Conservation (phyloP, 2,888 invertebrate genomes). For the Hoplodrina ambigua region DNA sequence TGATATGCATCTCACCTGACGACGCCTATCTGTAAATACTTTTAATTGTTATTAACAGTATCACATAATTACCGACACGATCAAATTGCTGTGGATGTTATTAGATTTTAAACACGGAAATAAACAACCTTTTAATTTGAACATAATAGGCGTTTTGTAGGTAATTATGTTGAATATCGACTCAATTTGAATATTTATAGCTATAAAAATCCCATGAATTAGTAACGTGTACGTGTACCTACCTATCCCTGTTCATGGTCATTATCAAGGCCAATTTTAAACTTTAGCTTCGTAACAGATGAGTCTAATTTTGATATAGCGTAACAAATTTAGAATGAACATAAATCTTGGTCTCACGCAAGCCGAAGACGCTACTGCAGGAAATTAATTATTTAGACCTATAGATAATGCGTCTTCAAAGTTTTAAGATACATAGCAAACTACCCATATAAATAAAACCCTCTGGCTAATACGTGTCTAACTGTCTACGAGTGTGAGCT, state of each 20-base stretch:
- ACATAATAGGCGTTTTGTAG: constrained; percentile 13
- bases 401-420: constrained; percentile 48
- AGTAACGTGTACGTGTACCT: not conserved
- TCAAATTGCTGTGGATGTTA: constrained; percentile 17
- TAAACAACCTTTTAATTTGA: constrained; percentile 29
- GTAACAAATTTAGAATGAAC: constrained; percentile 12
- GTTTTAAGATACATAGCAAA: constrained; percentile 50
- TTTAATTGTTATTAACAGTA: constrained; percentile 44
- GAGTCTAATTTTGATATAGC: constrained; percentile 24
- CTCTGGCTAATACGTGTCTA: constrained; percentile 56
- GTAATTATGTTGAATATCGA: not conserved
- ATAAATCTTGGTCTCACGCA: constrained; percentile 29
- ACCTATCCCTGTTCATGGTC: not conserved
- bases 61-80: constrained; percentile 24
- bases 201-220: not conserved
- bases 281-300: constrained; percentile 1
- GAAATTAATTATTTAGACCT: constrained; percentile 52
- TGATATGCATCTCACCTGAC: constrained; percentile 65
- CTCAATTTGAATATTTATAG: not conserved
- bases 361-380: constrained; percentile 24
- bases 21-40: constrained; percentile 27
- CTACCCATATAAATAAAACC: constrained; percentile 57
- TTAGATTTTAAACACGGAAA: constrained; percentile 33
- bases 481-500: constrained; percentile 51
- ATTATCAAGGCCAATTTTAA: not conserved